Percentiles rank a stretch among this genome's conserved stretches.
Conservation (phyloP, 64 coral and sea anemone genomes). For the Orbicella faveolata region DNA sequence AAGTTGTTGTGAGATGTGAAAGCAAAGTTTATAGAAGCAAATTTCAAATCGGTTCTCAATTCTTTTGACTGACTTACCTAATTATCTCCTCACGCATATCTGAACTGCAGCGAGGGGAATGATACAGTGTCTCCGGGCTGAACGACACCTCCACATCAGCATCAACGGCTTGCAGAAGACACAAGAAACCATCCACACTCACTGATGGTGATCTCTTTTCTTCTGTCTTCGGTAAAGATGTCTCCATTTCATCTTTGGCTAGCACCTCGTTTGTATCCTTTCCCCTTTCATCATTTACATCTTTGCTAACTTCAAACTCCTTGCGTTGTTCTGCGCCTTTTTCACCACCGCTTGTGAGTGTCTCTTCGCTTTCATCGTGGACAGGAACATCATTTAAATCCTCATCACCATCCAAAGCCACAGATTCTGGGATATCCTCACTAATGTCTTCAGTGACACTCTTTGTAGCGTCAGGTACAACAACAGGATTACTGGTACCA, state of each 20-base stretch:
- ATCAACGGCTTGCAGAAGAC: conserved; percentile 63
- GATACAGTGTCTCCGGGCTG: conserved; percentile 84
- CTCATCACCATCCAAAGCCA: neutral
- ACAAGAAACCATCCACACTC: conserved; percentile 45
- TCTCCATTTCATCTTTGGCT: neutral
- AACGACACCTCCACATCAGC: conserved; percentile 89
- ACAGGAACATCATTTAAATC: neutral
- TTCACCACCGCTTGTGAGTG: neutral
- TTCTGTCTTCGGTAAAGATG: neutral
- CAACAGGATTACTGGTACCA: neutral
- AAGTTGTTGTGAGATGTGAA: too few relatives aligned
- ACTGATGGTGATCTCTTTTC: conserved; percentile 35
- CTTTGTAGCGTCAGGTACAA: neutral
- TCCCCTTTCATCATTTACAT: neutral
- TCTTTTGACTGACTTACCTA: conserved; percentile 41
- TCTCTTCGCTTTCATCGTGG: neutral
- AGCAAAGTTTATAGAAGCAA: too few relatives aligned
- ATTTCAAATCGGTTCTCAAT: too few relatives aligned
- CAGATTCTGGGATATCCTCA: conserved; percentile 21
- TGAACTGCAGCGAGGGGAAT: conserved; percentile 56
- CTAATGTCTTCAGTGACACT: conserved; percentile 22
- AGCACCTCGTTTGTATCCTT: neutral
- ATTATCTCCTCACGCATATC: conserved; percentile 79
- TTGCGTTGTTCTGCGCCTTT: neutral
- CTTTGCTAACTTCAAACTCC: neutral